Conservation (phyloP, 2,888 invertebrate genomes). For the Leptinotarsa haldemani region DNA sequence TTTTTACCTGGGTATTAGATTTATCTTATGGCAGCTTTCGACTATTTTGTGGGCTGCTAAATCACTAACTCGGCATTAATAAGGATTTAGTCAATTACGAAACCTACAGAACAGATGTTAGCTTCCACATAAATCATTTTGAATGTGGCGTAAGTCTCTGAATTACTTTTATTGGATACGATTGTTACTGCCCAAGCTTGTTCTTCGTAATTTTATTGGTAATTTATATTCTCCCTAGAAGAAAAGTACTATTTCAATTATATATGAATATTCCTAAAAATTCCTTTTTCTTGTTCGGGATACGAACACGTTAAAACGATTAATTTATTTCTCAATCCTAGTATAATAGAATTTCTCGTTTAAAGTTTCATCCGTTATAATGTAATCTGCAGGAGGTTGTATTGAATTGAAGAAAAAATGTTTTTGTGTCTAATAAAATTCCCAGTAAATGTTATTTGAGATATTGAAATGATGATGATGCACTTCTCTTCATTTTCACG, state of each 20-base stretch:
- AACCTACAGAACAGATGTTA: conserved; percentile 25
- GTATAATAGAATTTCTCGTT: no score
- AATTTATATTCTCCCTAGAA: background rate
- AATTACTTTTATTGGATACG: background rate
- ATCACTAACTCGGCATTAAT: conserved; percentile 22
- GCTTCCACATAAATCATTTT: conserved; percentile 11
- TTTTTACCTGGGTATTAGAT: conserved; percentile 7
- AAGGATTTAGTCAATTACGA: conserved; percentile 28
- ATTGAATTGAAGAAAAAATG: no score
- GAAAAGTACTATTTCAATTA: background rate
- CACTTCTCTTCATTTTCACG: no score
- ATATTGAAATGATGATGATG: no score
- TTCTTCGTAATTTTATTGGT: background rate
- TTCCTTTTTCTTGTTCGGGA: background rate
- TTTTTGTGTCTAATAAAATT: no score
- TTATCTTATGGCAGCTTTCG: conserved; percentile 22
- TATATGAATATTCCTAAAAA: background rate
- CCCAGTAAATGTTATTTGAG: no score
- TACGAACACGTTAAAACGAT: no score
- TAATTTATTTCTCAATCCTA: no score
- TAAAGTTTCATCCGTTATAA: no score
- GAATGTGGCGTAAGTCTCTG: conserved; percentile 2
- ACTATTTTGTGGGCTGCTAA: conserved; percentile 26
- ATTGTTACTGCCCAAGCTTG: background rate
- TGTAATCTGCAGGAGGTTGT: no score